Base-by-base conservation (phyloP, 2,888 invertebrate species). In the Leptinotarsa juncta region DNA sequence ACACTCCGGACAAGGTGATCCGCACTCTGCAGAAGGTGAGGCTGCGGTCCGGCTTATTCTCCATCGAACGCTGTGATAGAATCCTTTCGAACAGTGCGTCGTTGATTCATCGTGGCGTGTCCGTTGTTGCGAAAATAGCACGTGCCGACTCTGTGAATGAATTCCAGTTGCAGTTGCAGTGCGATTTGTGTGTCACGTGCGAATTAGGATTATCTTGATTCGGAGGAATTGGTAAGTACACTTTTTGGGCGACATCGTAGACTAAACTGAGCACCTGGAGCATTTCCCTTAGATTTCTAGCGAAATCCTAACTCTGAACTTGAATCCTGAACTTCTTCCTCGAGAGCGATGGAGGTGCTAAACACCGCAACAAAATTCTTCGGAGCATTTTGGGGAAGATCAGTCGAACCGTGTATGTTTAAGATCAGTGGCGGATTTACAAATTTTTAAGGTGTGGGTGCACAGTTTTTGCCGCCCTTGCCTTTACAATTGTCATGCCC, bases 1-100 rank as follows among this genome's bases (percentile, higher is more conserved):
- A 71, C 74, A 67, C 70, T 10, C 10, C 67, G 77, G 75, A 72
- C 80, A 80, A 80, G 80, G 80, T 80, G 76, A 80, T 80, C 80
- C 67, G 76, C 74, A 73, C 68, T 69, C 48, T 70, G 65, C 71
- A 71, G 75, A 77, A 74, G 78, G 77, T 76, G 79, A 77, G 70
- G 77, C 77, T 73, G 76, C 74, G 68, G 65, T 65, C 69, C 20
- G 68, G 74, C 62, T 71, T 77, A 77, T 77, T 77, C 77, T 76
- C 74, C 74, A 72, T 75, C 74, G 72, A 73, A 62, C 69, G 71
- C 66, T 67, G 53, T 48, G 57, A 69, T 69, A 26, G 57, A 57
- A 42, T 48, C 57, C 5, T 69, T 49, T 42, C 69, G 69, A 69
- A 42, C 16, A 48, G 48, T 42, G 68, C 68, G 20, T 26, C 4